Percentiles rank a stretch among this genome's conserved stretches.
Conservation (phyloP, 2,797 vertebrate species). For the Macropus fuliginosus region DNA sequence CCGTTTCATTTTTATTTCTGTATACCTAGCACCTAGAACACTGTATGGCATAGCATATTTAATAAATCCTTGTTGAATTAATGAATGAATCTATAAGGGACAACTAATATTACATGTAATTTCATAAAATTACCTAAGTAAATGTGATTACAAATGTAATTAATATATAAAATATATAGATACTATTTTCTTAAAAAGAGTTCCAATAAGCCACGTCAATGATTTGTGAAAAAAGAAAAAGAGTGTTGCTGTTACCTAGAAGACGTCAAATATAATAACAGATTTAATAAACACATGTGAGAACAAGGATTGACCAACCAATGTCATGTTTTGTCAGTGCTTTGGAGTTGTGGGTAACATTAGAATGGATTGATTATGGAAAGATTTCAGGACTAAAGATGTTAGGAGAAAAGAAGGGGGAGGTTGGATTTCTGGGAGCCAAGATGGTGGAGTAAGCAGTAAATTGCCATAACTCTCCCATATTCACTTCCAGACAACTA, state of each 20-base stretch:
- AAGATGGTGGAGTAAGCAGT: not conserved
- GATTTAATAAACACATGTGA: not conserved
- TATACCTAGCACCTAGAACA: conserved; percentile 4
- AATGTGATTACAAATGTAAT: conserved; percentile 9
- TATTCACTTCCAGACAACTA: not conserved
- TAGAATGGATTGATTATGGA: not conserved
- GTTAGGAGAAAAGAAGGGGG: not conserved
- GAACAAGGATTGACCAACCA: not conserved
- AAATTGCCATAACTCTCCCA: not conserved
- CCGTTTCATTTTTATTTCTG: not conserved
- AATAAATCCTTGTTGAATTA: not conserved
- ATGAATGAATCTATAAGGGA: not conserved
- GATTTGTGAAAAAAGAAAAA: conserved; percentile 34
- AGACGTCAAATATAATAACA: not conserved
- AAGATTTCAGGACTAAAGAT: not conserved
- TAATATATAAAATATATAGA: not conserved
- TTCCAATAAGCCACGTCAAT: not conserved
- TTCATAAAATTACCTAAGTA: not conserved
- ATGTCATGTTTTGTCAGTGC: not conserved
- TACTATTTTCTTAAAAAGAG: not conserved
- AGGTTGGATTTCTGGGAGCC: not conserved
- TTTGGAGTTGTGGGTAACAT: not conserved
- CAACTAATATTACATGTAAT: not conserved
- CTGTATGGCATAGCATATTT: not conserved
- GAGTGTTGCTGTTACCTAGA: not conserved